phyloP scores from a whole-genome alignment of 2,888 invertebrate genomes.

The Folsomia candida region DNA sequence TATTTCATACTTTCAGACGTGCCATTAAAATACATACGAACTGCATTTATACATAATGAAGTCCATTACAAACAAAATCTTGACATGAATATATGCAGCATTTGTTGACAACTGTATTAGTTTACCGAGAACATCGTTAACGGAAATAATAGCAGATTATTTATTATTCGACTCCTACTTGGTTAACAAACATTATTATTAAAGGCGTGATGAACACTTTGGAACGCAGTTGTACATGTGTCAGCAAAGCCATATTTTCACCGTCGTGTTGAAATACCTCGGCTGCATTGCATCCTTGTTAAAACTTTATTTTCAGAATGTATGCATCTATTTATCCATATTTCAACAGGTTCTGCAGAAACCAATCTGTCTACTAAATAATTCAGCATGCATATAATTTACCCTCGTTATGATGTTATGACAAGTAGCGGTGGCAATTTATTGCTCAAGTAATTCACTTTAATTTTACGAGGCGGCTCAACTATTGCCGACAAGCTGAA shows the following conservation, averaged over 20 bases:
- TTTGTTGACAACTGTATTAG: neutral
- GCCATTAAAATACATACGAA: neutral
- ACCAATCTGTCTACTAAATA: neutral
- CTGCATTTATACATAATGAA: neutral
- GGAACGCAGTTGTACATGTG: neutral
- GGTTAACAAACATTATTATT: neutral
- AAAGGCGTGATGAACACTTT: neutral
- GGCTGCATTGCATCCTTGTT: neutral
- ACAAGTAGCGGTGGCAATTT: neutral
- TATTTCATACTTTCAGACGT: neutral
- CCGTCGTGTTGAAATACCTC: neutral
- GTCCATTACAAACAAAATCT: neutral
- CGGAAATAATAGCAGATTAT: neutral
- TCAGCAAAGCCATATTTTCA: constrained; percentile 5
- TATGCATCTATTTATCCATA: too few species aligned
- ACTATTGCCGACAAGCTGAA: neutral
- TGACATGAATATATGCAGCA: too few species aligned
- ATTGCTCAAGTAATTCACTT: constrained; percentile 1
- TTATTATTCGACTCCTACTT: neutral
- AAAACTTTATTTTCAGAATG: too few species aligned
- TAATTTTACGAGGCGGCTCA: neutral
- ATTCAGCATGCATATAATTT: neutral
- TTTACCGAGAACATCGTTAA: neutral
- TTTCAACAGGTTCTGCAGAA: neutral
- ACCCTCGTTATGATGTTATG: neutral